Conservation (phyloP, 2,113 vertebrate species). For the Caranx ignobilis region DNA sequence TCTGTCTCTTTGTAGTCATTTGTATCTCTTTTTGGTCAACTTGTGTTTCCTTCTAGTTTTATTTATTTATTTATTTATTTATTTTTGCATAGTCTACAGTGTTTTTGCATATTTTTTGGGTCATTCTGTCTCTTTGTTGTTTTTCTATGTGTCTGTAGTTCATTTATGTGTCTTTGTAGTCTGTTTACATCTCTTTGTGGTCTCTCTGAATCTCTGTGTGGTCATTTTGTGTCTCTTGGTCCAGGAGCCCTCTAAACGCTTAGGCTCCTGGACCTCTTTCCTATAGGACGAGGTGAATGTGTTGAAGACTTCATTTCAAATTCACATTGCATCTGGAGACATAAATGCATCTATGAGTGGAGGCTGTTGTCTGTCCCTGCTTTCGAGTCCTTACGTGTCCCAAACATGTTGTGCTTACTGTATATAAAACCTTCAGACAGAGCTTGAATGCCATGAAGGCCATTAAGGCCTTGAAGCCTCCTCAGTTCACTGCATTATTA, state of each 20-base stretch:
- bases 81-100: too few species aligned
- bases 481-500: conserved; percentile 36
- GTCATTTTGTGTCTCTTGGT: neutral
- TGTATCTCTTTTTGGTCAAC: neutral
- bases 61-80: too few species aligned
- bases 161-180: neutral
- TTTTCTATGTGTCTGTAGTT: neutral
- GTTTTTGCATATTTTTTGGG: too few species aligned
- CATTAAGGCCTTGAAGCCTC: conserved; percentile 39
- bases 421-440: conserved; percentile 26
- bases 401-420: conserved; percentile 11
- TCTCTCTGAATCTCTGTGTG: neutral
- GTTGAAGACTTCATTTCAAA: neutral
- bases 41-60: neutral
- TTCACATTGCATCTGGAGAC: neutral
- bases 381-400: conserved; percentile 17
- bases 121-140: neutral
- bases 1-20: neutral
- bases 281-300: neutral
- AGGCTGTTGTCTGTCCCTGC: neutral
- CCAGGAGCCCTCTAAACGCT: neutral
- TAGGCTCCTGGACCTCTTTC: neutral
- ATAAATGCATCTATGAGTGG: neutral
- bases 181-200: neutral
- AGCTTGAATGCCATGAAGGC: conserved; percentile 36